Evolutionary conservation across 2,888 invertebrate genomes (phyloP), one percentile per base, ranked within the genome.

Genomic region (Gerris lacustris): DNA sequence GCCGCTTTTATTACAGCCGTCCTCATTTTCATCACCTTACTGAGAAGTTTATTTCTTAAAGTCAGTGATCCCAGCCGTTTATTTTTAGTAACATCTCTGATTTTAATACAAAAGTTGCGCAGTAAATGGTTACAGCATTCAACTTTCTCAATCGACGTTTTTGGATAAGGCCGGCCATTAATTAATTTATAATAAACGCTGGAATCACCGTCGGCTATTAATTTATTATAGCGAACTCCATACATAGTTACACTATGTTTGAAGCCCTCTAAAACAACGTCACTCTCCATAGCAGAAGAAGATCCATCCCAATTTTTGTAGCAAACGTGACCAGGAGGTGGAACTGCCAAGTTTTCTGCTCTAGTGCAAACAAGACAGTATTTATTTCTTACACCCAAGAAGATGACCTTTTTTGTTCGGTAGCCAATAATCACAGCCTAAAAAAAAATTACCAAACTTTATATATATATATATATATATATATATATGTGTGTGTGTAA

Each of bases 151-250:
- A 77, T 73, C 47, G 70, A 62, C 17, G 72, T 63, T 17, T 72
- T 72, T 0, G 75, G 73, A 73, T 79, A 78, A 5, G 76, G 74
- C 43, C 75, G 72, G 17, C 67, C 67, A 72, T 77, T 73, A 31
- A 72, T 9, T 6, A 79, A 75, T 75, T 74, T 75, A 63, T 74
- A 73, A 67, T 76, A 78, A 2, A 79, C 79, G 11, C 76, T 78
- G 11, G 77, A 76, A 71, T 80, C 80, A 9, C 79, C 79, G 74
- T 79, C 79, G n/a, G 78, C 79, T 11, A 79, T 75, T 62, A 79
- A 73, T 70, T 74, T 72, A 2, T 68, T 74, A 72, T 77, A 79
- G 45, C 76, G 76, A 6, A 79, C 6, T 66, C 75, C 74, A 74
- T 79, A 77, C 74, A 76, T 76, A 44, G 71, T 71, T 6, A 77